Base-by-base conservation (phyloP, 2,113 vertebrate species). In the Gambusia affinis region DNA sequence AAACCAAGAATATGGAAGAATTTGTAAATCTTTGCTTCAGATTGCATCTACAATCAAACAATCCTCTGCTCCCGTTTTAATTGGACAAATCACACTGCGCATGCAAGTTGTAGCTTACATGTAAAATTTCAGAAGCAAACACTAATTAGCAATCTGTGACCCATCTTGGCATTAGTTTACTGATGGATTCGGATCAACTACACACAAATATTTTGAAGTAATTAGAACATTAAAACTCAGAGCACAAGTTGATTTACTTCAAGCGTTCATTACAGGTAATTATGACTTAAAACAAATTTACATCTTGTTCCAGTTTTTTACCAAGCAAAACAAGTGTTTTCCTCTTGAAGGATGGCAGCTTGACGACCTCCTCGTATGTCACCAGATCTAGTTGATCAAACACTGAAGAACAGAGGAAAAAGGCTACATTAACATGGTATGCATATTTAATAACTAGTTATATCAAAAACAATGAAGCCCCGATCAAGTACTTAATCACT, bases 311-410 rank as follows among this genome's bases (percentile, higher is more conserved):
- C 39, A 42, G 3, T 10, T 57, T 57, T 10, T n/a, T 93, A 99
- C 98, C 98, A 87, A 99, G 95, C 83, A 99, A 94, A 78, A 99
- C 98, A 88, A 99, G 91, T 12, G 98, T 99, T 98, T 99, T 99
- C 95, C 98, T 96, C 94, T 98, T 99, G 94, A 99, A 99, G 8
- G 97, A 97, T 27, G 97, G 97, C 87, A 99, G 92, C 92, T 96
- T 98, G 88, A 99, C 96, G 83, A 99, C 98, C 93, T 99, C 98
- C 95, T 99, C 98, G 30, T 99, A 99, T 0, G 98, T 99, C 92
- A 99, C 98, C 81, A 99, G 96, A 90, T 99, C 98, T 99, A 99
- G 96, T 99, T 99, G 98, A 92, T 99, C 98, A 88, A 99, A 99
- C 89, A 99, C 98, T 99, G 96, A 76, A 94, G 44, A 86, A 72